phyloP scores from a whole-genome alignment of 2,888 invertebrate species.

The Tetrapedia diversipes region DNA sequence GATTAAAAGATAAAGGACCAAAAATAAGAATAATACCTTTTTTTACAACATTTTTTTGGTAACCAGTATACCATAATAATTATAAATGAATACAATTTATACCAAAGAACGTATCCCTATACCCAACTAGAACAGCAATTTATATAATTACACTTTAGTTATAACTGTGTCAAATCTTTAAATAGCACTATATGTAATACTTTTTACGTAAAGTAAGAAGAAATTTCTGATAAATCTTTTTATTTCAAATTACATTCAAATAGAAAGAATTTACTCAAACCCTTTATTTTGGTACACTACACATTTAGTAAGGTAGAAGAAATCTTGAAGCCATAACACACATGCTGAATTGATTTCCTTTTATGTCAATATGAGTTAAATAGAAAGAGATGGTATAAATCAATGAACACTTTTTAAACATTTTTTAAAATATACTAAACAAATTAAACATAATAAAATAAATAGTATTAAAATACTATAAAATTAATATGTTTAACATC shows the following conservation, averaged over 20 bases:
- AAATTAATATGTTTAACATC: too few species aligned
- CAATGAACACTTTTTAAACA: background rate
- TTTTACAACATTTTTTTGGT: slow-evolving; percentile 75
- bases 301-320: background rate
- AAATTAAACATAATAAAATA: background rate
- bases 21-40: slow-evolving; percentile 70
- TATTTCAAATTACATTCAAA: background rate
- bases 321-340: background rate
- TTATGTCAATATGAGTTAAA: background rate
- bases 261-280: background rate
- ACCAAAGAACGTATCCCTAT: slow-evolving; percentile 13
- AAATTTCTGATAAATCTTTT: slow-evolving; percentile 23
- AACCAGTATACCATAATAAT: slow-evolving; percentile 77
- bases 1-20: slow-evolving; percentile 4
- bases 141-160: slow-evolving; percentile 48
- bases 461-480: too few species aligned
- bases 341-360: background rate
- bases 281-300: background rate
- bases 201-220: background rate
- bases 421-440: too few species aligned
- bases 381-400: background rate
- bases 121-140: slow-evolving; percentile 17
- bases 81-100: slow-evolving; percentile 38
- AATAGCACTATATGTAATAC: background rate
- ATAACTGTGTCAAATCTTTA: slow-evolving; percentile 12